Evolutionary conservation across 2,888 invertebrate genomes (phyloP).

Genomic region (Schizotus pectinicornis): DNA sequence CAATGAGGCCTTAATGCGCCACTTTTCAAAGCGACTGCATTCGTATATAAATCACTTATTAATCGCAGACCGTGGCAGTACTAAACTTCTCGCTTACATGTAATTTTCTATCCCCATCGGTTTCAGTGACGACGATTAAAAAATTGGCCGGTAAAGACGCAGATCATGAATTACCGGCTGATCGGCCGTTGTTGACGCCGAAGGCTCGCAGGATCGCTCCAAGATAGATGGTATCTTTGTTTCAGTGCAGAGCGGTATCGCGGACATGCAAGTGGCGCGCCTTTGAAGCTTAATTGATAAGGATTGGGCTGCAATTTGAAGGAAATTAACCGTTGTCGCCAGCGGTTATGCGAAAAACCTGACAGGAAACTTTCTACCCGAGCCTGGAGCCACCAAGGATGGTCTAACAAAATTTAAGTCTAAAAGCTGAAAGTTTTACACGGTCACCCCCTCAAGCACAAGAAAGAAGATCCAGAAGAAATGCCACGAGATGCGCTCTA

Average conservation of each 20-base stretch:
- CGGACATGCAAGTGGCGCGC: constrained; percentile 2
- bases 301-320: too few species aligned
- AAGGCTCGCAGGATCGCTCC: constrained; percentile 21
- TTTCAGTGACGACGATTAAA: constrained; percentile 33
- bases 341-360: too few species aligned
- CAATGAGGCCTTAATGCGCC: constrained; percentile 37
- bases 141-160: constrained; percentile 17
- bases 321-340: too few species aligned
- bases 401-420: too few species aligned
- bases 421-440: too few species aligned
- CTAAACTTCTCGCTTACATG: constrained; percentile 27
- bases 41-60: constrained; percentile 41
- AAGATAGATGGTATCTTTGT: constrained; percentile 28
- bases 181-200: constrained; percentile 21
- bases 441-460: too few species aligned
- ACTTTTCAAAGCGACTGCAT: constrained; percentile 37
- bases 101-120: constrained; percentile 41
- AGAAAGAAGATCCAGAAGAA: too few species aligned
- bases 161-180: constrained; percentile 23
- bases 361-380: too few species aligned
- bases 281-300: constrained; percentile 15
- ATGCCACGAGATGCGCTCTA: too few species aligned
- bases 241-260: constrained; percentile 9
- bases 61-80: constrained; percentile 27
- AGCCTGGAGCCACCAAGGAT: too few species aligned